Evolutionary conservation across 2,113 vertebrate species (phyloP).

Genomic region (Brachyhypopomus occidentalis): DNA sequence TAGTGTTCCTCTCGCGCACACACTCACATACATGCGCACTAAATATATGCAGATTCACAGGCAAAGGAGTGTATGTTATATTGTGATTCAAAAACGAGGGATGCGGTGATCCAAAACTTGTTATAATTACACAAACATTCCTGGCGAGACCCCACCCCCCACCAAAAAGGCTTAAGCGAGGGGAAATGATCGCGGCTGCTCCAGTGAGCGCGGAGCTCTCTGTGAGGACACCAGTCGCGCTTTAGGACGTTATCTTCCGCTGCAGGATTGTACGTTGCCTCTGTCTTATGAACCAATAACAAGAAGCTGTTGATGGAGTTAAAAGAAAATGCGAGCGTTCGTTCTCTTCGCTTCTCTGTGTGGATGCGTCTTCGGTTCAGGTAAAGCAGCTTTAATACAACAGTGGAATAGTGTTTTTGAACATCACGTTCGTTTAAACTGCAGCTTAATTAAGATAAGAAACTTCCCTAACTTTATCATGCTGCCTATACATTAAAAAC

Average conservation of each 20-base stretch:
- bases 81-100: not conserved
- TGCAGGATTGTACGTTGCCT: not conserved
- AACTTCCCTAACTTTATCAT: too few species aligned
- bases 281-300: not conserved
- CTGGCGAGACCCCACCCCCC: not conserved
- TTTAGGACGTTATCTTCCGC: not conserved
- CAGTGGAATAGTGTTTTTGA: too few species aligned
- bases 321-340: constrained; percentile 50
- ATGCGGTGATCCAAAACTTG: too few species aligned
- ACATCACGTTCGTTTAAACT: too few species aligned
- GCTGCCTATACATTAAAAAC: too few species aligned
- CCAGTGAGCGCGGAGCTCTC: not conserved
- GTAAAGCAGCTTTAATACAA: constrained; percentile 21
- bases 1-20: too few species aligned
- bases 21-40: not conserved
- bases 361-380: constrained; percentile 52
- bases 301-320: constrained; percentile 52
- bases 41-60: not conserved
- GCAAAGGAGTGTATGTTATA: not conserved
- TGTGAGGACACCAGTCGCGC: not conserved
- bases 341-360: constrained; percentile 47
- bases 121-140: too few species aligned
- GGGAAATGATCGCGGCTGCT: not conserved
- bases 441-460: too few species aligned
- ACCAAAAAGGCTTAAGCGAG: not conserved